Percentiles rank a stretch among this genome's conserved stretches.
Evolutionary conservation across 2,113 vertebrate genomes (phyloP).

Genomic region (Neotoma lepida): DNA sequence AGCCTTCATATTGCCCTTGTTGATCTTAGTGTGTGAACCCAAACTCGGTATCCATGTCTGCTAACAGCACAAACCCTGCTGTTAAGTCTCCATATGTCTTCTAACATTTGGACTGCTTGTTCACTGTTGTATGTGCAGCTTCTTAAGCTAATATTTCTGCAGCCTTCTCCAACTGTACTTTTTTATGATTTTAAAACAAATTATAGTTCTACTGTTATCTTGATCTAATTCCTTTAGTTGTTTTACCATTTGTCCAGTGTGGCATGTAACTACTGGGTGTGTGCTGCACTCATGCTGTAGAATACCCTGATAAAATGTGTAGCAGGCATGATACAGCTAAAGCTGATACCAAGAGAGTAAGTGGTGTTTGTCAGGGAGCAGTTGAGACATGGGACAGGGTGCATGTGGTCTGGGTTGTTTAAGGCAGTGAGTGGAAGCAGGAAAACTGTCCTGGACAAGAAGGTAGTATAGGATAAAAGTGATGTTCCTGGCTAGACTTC

Average conservation of each 20-base stretch:
- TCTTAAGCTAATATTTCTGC: background rate
- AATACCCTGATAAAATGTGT: background rate
- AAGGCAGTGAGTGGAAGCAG: background rate
- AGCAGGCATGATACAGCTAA: too few relatives aligned
- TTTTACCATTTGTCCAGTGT: background rate
- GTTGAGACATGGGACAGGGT: background rate
- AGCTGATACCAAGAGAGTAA: background rate
- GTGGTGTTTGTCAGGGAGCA: fast-evolving
- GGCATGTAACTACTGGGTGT: background rate
- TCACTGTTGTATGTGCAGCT: background rate
- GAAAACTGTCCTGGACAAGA: background rate
- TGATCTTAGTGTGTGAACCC: background rate
- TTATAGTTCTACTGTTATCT: background rate
- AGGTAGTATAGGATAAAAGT: fast-evolving
- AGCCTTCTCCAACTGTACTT: background rate
- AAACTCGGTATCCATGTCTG: background rate
- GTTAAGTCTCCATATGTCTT: fast-evolving
- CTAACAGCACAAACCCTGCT: background rate
- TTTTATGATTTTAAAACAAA: background rate
- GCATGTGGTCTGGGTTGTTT: background rate
- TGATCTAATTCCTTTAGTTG: background rate
- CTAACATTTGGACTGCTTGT: background rate
- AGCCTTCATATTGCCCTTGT: background rate
- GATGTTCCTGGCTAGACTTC: background rate
- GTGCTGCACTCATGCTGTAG: fast-evolving